Evolutionary conservation across 2,888 invertebrate species (phyloP).

Genomic region (Cotesia congregata): DNA sequence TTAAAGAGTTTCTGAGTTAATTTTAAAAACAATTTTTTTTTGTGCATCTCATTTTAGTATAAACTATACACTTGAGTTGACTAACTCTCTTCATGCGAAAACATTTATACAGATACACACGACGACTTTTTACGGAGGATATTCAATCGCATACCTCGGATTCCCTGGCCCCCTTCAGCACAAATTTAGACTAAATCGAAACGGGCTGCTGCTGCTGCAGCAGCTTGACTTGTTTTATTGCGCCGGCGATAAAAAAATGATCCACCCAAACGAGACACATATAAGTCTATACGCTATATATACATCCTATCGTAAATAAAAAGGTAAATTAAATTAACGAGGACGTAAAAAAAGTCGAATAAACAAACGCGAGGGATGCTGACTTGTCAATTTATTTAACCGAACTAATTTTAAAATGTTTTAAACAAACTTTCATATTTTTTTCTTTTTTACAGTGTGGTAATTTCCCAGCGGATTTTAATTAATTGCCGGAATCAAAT

Average conservation of each 20-base stretch:
- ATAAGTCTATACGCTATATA: background rate
- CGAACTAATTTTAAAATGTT: background rate
- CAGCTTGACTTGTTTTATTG: background rate
- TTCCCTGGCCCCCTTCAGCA: conserved; percentile 13
- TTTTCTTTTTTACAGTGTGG: background rate
- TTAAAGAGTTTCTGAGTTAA: too few species aligned
- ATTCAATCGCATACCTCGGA: conserved; percentile 33
- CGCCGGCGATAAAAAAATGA: too few species aligned
- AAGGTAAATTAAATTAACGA: background rate
- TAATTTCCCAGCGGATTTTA: background rate
- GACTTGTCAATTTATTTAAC: background rate
- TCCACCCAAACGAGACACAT: background rate
- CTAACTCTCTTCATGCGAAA: background rate
- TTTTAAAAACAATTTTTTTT: too few species aligned
- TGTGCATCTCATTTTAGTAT: too few species aligned
- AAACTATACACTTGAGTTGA: background rate
- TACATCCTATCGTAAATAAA: background rate
- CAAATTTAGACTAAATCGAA: conserved; percentile 1
- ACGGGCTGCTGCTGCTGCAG: background rate
- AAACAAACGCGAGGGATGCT: background rate
- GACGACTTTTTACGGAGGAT: background rate
- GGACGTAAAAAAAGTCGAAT: background rate
- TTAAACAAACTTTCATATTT: background rate
- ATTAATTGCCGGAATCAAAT: background rate
- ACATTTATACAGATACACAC: background rate